Evolutionary conservation across 2,113 vertebrate species (phyloP).

Genomic region (Tympanuchus pallidicinctus): DNA sequence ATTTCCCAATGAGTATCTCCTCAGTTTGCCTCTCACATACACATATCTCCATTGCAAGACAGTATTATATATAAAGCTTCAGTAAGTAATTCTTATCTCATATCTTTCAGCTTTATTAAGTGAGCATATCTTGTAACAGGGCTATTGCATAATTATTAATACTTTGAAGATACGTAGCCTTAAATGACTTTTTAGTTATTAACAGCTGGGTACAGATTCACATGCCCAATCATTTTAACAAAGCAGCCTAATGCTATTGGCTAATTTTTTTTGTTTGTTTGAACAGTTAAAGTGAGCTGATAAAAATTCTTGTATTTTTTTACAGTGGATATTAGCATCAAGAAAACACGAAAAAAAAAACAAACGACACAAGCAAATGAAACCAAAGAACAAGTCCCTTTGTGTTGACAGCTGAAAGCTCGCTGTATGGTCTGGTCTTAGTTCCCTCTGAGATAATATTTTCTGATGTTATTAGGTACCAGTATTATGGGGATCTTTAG

Average conservation of each 20-base stretch:
- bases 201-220: neutral
- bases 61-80: neutral
- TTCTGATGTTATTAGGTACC: neutral
- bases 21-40: neutral
- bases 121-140: neutral
- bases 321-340: neutral
- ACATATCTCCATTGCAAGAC: neutral
- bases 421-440: rapidly evolving
- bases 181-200: constrained; percentile 21
- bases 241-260: neutral
- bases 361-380: neutral
- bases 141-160: neutral
- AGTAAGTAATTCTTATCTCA: neutral
- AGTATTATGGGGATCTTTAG: rapidly evolving
- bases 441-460: neutral
- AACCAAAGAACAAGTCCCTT: neutral
- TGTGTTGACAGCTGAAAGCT: neutral
- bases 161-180: constrained; percentile 3
- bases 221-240: neutral
- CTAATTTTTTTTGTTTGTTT: neutral
- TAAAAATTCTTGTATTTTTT: neutral
- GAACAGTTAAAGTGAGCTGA: neutral
- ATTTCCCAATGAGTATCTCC: neutral
- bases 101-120: constrained; percentile 20
- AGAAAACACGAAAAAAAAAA: neutral